Base-by-base conservation (phyloP, 2,113 vertebrate genomes). In the Pangasianodon gigas region DNA sequence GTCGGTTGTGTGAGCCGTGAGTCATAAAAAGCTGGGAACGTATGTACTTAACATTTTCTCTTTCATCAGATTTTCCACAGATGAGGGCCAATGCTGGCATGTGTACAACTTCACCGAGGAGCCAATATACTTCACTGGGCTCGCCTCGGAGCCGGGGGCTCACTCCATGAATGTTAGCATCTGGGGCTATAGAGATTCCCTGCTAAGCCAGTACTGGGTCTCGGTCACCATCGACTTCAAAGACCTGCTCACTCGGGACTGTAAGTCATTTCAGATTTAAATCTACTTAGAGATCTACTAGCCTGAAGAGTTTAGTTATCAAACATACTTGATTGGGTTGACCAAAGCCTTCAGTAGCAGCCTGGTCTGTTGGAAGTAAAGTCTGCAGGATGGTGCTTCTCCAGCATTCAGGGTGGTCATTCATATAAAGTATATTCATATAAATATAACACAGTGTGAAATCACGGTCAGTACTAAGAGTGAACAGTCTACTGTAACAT, bases 51-150 rank as follows among this genome's bases (percentile, higher is more conserved):
- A 26, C 32, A 41, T 44, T 37, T 80, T 26, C 85, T 69, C 26
- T 6, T 82, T 90, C 87, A 48, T 89, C 92, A 99, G 98, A 94
- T 99, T 98, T 94, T 99, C 98, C 11, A 97, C 97, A 18, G 98
- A 99, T 1, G 98, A 98, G 89, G 98, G 98, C 3, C 97, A 97
- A 88, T 99, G 98, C 92, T 99, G 98, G 98, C 95, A 97, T 18
- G 92, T 90, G 0, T 97, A 97, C 81, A 89, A 85, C 0, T 99
- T 99, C 94, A 96, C 96, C 54, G 82, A 46, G 5, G 96, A 97
- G 0, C 96, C 97, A 0, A 92, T 99, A 71, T 96, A 96, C 94
- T 98, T 99, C 91, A 98, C 97, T 0, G 98, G 98, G 0, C 94
- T 99, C 83, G 98, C 98, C 7, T 98, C 97, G 0, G 98, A 99